Evolutionary conservation across 2,888 invertebrate genomes (phyloP).

Genomic region (Dyspetes luteomarginatus): DNA sequence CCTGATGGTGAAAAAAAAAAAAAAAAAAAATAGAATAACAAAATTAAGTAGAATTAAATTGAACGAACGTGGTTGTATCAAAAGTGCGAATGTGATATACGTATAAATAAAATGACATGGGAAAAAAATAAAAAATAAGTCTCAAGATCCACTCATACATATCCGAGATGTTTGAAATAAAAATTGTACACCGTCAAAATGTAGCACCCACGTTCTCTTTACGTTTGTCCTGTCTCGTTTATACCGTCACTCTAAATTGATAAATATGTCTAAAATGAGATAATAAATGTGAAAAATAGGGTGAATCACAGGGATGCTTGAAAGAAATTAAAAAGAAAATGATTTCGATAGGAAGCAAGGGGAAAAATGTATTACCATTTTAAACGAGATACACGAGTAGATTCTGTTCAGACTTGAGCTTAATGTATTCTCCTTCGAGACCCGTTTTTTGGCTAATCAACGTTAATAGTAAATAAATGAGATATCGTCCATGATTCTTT

Average conservation of each 20-base stretch:
- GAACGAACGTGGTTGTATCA: constrained; percentile 48
- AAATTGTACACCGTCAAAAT: not conserved
- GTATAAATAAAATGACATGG: too few species aligned
- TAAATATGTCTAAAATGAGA: too few species aligned
- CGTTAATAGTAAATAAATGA: constrained; percentile 53
- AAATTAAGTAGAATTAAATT: constrained; percentile 37
- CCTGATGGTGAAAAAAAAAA: constrained; percentile 38
- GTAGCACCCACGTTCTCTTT: too few species aligned
- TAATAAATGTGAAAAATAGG: too few species aligned
- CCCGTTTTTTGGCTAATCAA: too few species aligned
- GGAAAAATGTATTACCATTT: not conserved
- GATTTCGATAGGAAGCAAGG: not conserved
- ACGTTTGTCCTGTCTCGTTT: too few species aligned
- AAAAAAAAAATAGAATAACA: constrained; percentile 39
- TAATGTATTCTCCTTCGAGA: constrained; percentile 82
- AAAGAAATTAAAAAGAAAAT: too few species aligned
- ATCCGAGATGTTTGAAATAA: too few species aligned
- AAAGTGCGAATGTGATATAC: constrained; percentile 60
- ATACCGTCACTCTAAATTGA: too few species aligned
- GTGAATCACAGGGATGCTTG: too few species aligned
- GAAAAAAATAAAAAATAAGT: too few species aligned
- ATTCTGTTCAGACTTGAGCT: constrained; percentile 82
- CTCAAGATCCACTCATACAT: too few species aligned
- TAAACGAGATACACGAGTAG: constrained; percentile 77
- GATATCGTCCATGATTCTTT: constrained; percentile 44